Evolutionary conservation across 2,797 vertebrate species (phyloP).

Genomic region (Neomorphus geoffroyi): DNA sequence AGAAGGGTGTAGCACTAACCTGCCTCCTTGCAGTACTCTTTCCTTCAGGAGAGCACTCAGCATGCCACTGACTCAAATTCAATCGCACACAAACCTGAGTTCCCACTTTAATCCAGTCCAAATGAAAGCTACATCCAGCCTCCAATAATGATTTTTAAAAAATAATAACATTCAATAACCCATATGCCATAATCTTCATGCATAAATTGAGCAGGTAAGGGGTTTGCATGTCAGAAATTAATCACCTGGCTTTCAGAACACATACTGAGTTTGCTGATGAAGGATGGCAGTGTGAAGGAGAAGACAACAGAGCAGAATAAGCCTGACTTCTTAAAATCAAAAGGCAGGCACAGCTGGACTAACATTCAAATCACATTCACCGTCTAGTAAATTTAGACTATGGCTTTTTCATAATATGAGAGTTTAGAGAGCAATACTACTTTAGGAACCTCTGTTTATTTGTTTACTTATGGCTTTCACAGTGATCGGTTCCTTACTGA

Average conservation of each 20-base stretch:
- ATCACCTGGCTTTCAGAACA: background rate
- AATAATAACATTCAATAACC: background rate
- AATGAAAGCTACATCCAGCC: background rate
- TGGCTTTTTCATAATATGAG: background rate
- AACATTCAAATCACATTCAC: background rate
- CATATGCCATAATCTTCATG: background rate
- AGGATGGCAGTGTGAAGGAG: background rate
- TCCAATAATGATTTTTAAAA: background rate
- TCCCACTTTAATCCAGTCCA: background rate
- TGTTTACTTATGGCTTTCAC: background rate
- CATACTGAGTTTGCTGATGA: background rate
- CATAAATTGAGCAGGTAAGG: background rate
- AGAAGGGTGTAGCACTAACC: background rate
- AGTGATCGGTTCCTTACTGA: background rate
- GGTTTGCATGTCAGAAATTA: background rate
- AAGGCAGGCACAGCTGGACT: background rate
- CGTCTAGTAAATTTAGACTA: background rate
- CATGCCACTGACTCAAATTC: background rate
- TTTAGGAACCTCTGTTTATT: background rate
- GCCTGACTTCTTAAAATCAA: background rate
- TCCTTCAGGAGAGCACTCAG: background rate
- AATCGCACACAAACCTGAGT: background rate
- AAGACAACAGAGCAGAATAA: background rate
- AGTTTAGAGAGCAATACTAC: background rate
- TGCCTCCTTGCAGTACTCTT: background rate